phyloP scores from a whole-genome alignment of 53 echinoderm and acorn worm species.

The Astropecten irregularis region DNA sequence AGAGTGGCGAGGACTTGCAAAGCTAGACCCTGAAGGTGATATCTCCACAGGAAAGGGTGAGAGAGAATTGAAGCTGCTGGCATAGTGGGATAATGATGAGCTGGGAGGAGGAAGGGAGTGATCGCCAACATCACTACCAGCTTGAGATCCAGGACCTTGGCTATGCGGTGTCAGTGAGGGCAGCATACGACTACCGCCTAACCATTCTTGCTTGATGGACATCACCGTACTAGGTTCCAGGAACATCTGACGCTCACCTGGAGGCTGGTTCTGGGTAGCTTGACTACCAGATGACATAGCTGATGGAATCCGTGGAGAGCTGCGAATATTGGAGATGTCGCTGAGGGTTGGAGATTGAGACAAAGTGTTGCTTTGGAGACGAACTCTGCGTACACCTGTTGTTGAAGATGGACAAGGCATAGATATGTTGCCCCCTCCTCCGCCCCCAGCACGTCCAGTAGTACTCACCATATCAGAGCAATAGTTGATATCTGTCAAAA shows the following conservation, averaged over 20 bases:
- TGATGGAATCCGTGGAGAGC: constrained; percentile 69
- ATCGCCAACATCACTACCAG: constrained; percentile 92
- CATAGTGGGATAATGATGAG: constrained; percentile 92
- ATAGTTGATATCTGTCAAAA: constrained; percentile 27
- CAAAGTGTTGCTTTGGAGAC: constrained; percentile 34
- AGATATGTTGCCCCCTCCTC: constrained; percentile 15
- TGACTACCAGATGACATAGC: constrained; percentile 18
- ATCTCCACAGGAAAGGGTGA: constrained; percentile 97
- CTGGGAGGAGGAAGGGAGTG: constrained; percentile 91
- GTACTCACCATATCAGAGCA: constrained; percentile 51
- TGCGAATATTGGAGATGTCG: constrained; percentile 90
- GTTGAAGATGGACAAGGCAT: constrained; percentile 30
- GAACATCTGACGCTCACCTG: constrained; percentile 55
- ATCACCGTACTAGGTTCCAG: constrained; percentile 66
- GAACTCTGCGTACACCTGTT: constrained; percentile 23
- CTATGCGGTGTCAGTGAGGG: constrained; percentile 63
- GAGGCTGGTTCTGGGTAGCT: constrained; percentile 26
- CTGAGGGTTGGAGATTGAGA: constrained; percentile 82
- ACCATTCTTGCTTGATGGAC: constrained; percentile 84
- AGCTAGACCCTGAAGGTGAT: constrained; percentile 95
- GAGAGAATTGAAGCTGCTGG: constrained; percentile 93
- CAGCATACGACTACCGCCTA: constrained; percentile 42
- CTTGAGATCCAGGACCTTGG: constrained; percentile 85
- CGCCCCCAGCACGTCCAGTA: constrained; percentile 1
- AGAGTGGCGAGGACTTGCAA: constrained; percentile 95